Evolutionary conservation across 2,113 vertebrate genomes (phyloP), one percentile per base, ranked within the genome.

Genomic region (Cervus canadensis): DNA sequence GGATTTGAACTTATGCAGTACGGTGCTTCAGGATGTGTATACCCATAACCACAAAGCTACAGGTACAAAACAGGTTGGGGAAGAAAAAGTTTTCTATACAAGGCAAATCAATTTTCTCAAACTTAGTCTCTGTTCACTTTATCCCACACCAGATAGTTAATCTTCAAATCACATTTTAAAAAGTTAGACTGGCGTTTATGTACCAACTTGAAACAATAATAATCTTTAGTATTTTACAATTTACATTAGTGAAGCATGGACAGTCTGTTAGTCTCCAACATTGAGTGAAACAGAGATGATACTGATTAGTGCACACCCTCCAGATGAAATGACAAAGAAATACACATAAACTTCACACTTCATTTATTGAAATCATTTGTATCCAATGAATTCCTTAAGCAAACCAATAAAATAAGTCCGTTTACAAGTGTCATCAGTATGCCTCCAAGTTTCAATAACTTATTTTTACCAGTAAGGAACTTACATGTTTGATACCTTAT

Each of bases 131-230:
- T 86, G 74, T 74, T 95, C 67, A 86, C 59, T 85, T 93, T 92
- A 95, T 50, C 17, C 19, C 11, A 26, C 40, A 79, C 9, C 7
- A 84, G 26, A 89, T 36, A 30, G 36, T 84, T 85, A 62, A 84
- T 89, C 54, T 96, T 96, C 71, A 97, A 88, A 56, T 81, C 40
- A 89, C n/a, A 94, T 43, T 36, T 85, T 95, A 86, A 92, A 90
- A 95, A 87, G 40, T 60, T 33, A 87, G 10, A 92, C 3, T 60
- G 89, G 26, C 9, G 78, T 40, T 79, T 83, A 91, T 19, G 56
- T 84, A n/a, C 21, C 74, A 95, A 91, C 33, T 94, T 74, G 87
- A 89, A 88, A 89, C 81, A 82, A 89, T 16, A 62, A 85, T 89
- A 60, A 95, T 54, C 30, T 62, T 50, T 33, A 82, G 6, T 83